Evolutionary conservation across 2,113 vertebrate genomes (phyloP).

Genomic region (Lates calcarifer): DNA sequence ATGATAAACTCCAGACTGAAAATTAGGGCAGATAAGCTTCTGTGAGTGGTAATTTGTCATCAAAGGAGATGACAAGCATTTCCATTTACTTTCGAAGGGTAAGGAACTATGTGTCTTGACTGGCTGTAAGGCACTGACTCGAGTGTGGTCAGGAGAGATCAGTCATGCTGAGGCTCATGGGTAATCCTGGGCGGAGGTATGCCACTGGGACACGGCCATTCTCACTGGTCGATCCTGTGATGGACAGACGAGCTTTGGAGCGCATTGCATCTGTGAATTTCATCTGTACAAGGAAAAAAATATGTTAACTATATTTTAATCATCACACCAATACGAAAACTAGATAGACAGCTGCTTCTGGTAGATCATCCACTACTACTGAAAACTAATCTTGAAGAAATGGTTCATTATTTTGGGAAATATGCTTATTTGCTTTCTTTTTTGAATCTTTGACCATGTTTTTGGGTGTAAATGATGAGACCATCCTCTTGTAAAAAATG

Average conservation of each 20-base stretch:
- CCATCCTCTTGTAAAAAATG: too few species aligned
- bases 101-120: conserved; percentile 80
- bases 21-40: conserved; percentile 16
- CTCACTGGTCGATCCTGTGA: conserved; percentile 96
- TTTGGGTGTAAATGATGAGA: too few species aligned
- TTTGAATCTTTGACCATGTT: too few species aligned
- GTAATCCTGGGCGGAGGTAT: conserved; percentile 98
- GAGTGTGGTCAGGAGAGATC: conserved; percentile 95
- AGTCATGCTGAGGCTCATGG: conserved; percentile 99
- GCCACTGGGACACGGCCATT: conserved; percentile 95
- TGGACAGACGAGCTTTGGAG: conserved; percentile 97
- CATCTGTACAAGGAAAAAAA: conserved; percentile 87
- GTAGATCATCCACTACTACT: not conserved
- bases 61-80: conserved; percentile 29
- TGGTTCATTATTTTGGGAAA: not conserved
- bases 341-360: not conserved
- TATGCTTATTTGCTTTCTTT: not conserved
- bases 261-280: conserved; percentile 95
- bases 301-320: not conserved
- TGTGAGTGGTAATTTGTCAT: conserved; percentile 24
- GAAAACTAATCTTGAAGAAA: not conserved
- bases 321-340: not conserved
- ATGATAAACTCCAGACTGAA: conserved; percentile 42
- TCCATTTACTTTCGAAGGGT: conserved; percentile 32
- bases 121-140: conserved; percentile 96